These are phyloP conservation scores for Zaprionus inermis DNA, from an alignment of 1,140 invertebrate genomes.

Conservation along the genomic window DNA sequence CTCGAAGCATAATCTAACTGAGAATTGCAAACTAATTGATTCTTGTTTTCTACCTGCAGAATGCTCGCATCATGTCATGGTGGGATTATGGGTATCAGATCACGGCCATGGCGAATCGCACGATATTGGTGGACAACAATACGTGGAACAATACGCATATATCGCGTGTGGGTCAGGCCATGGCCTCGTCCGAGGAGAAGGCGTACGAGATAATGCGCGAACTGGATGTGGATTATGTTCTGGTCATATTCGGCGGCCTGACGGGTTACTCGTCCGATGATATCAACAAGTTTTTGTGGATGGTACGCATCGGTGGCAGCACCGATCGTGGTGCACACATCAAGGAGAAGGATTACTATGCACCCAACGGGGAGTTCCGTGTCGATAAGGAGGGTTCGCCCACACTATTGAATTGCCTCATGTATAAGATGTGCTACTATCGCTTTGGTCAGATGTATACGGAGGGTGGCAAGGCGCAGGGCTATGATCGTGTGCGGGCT, in stretches of 20 bases:
- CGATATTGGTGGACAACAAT: conserved; percentile 99
- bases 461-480: conserved; percentile 95
- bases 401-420: conserved; percentile 94
- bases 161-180: conserved; percentile 97
- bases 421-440: conserved; percentile 99
- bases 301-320: conserved; percentile 98
- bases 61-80: conserved; percentile 99
- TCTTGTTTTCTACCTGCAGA: conserved; percentile 84
- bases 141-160: conserved; percentile 99
- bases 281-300: conserved; percentile 99
- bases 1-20: not conserved
- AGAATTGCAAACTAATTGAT: not conserved
- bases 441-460: conserved; percentile 96
- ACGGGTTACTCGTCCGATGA: conserved; percentile 99
- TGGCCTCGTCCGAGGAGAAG: conserved; percentile 98
- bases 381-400: conserved; percentile 95
- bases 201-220: conserved; percentile 99
- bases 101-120: conserved; percentile 99
- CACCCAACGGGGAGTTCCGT: conserved; percentile 95
- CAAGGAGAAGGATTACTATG: conserved; percentile 98
- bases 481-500: conserved; percentile 95
- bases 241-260: conserved; percentile 98
- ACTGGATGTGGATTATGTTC: conserved; percentile 98
- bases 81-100: conserved; percentile 99
- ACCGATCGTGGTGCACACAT: conserved; percentile 97